phyloP scores from a whole-genome alignment of 2,888 invertebrate genomes.

The Cantharis nigra region DNA sequence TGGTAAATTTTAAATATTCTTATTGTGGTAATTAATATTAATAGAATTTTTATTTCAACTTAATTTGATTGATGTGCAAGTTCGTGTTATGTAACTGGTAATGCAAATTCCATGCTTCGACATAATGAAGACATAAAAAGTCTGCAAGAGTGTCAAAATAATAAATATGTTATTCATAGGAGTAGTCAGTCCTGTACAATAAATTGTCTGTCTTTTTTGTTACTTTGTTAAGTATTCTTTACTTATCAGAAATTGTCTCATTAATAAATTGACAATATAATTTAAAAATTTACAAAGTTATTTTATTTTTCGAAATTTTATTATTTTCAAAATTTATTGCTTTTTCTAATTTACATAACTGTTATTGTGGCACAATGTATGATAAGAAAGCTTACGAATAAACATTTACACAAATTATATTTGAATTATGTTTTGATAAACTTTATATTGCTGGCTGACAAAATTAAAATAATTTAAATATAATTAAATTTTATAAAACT shows the following conservation, averaged over 20 bases:
- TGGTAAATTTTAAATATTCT: background rate
- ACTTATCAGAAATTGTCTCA: background rate
- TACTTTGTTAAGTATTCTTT: background rate
- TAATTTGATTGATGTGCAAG: background rate
- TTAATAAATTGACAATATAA: background rate
- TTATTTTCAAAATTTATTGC: background rate
- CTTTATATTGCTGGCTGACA: too few relatives aligned
- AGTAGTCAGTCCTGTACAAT: background rate
- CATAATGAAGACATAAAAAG: slow-evolving; percentile 3
- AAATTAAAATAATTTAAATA: too few relatives aligned
- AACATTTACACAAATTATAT: too few relatives aligned
- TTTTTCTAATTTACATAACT: too few relatives aligned
- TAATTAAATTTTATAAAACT: too few relatives aligned
- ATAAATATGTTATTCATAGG: background rate
- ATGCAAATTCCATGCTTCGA: background rate
- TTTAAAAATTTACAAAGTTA: background rate
- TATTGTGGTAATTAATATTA: background rate
- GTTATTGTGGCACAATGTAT: too few relatives aligned
- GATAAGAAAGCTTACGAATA: too few relatives aligned
- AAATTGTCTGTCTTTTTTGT: background rate
- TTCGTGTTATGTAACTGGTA: background rate
- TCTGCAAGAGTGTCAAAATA: slow-evolving; percentile 1
- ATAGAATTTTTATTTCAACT: background rate
- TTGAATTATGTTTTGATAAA: too few relatives aligned
- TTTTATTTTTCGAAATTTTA: background rate